phyloP scores from a whole-genome alignment of 1,140 invertebrate species.

The Temnothorax nylanderi region DNA sequence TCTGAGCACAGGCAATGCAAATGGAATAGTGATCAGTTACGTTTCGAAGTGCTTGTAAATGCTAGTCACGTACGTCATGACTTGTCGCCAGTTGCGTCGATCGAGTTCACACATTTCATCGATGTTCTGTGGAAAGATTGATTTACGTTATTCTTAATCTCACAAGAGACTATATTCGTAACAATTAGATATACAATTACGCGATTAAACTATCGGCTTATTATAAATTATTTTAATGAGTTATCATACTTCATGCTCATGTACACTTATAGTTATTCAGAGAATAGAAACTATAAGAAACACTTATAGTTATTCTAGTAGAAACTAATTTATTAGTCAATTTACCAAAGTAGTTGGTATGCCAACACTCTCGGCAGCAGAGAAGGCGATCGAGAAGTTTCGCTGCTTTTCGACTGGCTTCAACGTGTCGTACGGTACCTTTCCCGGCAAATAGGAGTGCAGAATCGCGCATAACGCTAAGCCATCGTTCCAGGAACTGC shows the following conservation, averaged over 20 bases:
- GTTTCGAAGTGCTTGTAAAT: constrained; percentile 96
- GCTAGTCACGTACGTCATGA: constrained; percentile 96
- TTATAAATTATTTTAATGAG: background rate
- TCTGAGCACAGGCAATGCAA: background rate
- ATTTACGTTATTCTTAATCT: background rate
- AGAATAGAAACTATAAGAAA: too few species aligned
- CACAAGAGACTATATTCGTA: background rate
- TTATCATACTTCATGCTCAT: background rate
- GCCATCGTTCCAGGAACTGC: constrained; percentile 97
- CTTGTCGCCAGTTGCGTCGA: constrained; percentile 97
- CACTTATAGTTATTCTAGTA: too few species aligned
- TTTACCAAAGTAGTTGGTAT: constrained; percentile 95
- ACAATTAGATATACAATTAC: background rate
- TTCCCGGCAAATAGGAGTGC: constrained; percentile 95
- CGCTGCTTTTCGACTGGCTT: constrained; percentile 92
- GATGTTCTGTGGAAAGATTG: constrained; percentile 90
- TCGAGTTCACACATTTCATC: constrained; percentile 97
- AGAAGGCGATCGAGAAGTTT: constrained; percentile 96
- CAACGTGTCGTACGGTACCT: constrained; percentile 93
- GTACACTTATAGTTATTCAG: background rate
- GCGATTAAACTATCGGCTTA: background rate
- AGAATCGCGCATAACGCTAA: constrained; percentile 95
- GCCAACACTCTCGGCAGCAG: constrained; percentile 95
- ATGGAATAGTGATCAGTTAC: constrained; percentile 73
- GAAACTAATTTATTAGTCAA: constrained; percentile 63